Evolutionary conservation across 2,113 vertebrate genomes (phyloP).

Genomic region (Erythrocercus mccallii): DNA sequence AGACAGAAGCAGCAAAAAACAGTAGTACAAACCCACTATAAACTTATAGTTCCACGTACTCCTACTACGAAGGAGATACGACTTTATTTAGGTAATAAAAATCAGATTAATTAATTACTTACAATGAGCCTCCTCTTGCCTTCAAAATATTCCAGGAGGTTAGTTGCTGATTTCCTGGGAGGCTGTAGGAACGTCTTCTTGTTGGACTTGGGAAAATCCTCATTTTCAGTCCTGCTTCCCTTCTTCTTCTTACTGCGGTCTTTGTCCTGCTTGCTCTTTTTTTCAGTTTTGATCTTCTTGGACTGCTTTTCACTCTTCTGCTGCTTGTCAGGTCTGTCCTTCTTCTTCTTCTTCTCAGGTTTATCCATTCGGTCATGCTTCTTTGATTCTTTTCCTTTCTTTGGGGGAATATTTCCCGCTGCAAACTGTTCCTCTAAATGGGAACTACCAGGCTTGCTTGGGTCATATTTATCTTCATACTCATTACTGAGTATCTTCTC

Average conservation of each 20-base stretch:
- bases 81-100: not conserved
- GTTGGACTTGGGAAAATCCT: conserved; percentile 78
- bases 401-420: conserved; percentile 59
- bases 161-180: conserved; percentile 73
- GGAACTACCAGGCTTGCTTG: conserved; percentile 63
- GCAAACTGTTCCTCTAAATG: conserved; percentile 76
- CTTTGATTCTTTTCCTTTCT: conserved; percentile 78
- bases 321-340: conserved; percentile 74
- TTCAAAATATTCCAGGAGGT: conserved; percentile 91
- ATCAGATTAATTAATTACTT: conserved; percentile 67
- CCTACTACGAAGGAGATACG: not conserved
- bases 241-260: conserved; percentile 88
- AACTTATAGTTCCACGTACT: not conserved
- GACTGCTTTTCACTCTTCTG: conserved; percentile 77
- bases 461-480: conserved; percentile 85
- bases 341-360: conserved; percentile 89
- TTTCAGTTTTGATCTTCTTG: conserved; percentile 84
- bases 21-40: not conserved
- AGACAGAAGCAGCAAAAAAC: not conserved
- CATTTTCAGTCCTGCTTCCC: conserved; percentile 75
- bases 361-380: conserved; percentile 79
- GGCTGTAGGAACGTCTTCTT: conserved; percentile 70
- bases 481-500: conserved; percentile 84
- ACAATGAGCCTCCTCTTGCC: conserved; percentile 91
- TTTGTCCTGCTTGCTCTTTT: conserved; percentile 81